These are phyloP conservation scores for Sebastes steindachneri DNA, from an alignment of 2,797 vertebrate species.

Conservation along the genomic window DNA sequence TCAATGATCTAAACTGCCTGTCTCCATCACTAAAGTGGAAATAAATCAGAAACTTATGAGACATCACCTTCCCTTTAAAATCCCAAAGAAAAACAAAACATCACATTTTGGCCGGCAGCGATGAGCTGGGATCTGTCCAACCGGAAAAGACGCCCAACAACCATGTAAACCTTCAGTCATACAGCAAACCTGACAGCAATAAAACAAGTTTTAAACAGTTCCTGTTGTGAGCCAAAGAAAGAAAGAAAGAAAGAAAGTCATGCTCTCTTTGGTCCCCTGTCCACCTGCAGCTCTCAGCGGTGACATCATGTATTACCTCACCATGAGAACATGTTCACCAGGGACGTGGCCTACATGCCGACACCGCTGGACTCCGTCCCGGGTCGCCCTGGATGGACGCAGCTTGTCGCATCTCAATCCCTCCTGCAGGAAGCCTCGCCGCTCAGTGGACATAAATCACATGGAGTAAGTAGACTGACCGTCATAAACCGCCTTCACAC, in stretches of 20 bases:
- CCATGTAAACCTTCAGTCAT: slow-evolving; percentile 41
- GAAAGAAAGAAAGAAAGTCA: slow-evolving; percentile 9
- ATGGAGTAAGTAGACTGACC: slow-evolving; percentile 43
- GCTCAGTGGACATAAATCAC: slow-evolving; percentile 54
- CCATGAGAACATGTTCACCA: slow-evolving; percentile 71
- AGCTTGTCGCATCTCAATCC: slow-evolving; percentile 51
- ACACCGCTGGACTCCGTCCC: slow-evolving; percentile 43
- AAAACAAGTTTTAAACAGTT: not conserved
- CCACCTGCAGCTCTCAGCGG: slow-evolving; percentile 75
- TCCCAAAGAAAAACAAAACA: slow-evolving; percentile 83
- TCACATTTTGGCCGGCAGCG: slow-evolving; percentile 39
- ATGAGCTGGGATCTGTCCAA: slow-evolving; percentile 36
- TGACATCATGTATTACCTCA: slow-evolving; percentile 82
- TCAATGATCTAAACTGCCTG: not conserved
- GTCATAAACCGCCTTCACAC: slow-evolving; percentile 44
- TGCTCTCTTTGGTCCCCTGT: slow-evolving; percentile 50
- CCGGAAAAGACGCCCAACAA: slow-evolving; percentile 66
- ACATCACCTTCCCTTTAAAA: slow-evolving; percentile 58
- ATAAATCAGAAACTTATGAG: slow-evolving; percentile 57
- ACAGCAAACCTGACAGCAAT: slow-evolving; percentile 45
- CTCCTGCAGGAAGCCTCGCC: slow-evolving; percentile 32
- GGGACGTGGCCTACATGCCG: slow-evolving; percentile 79
- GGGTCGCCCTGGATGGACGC: slow-evolving; percentile 42
- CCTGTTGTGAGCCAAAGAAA: slow-evolving; percentile 13
- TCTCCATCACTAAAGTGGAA: slow-evolving; percentile 31